Percentiles rank a stretch among this genome's conserved stretches.
phyloP scores from a whole-genome alignment of 1,140 invertebrate genomes.

The Sitophilus oryzae region DNA sequence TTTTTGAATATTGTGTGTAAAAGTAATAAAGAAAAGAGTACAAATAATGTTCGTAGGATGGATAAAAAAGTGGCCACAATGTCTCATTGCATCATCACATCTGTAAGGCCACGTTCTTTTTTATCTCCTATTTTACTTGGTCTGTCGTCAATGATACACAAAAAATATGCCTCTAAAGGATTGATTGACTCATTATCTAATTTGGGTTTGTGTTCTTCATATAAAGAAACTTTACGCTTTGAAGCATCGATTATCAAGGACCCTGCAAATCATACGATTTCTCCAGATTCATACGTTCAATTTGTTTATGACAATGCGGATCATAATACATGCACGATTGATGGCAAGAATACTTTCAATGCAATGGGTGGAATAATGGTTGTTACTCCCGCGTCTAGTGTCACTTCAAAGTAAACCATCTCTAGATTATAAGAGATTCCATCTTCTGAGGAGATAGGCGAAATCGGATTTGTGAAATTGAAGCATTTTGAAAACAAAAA shows the following conservation, averaged over 20 bases:
- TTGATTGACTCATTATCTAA: conserved; percentile 14
- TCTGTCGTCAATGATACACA: conserved; percentile 15
- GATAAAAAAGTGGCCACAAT: conserved; percentile 15
- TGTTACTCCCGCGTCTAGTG: conserved; percentile 1
- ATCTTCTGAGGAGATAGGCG: conserved; percentile 5
- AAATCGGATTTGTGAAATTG: conserved; percentile 8
- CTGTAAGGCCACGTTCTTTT: conserved; percentile 17
- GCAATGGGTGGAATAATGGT: conserved; percentile 13
- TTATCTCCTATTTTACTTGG: conserved; percentile 21
- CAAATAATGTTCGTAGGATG: conserved; percentile 1
- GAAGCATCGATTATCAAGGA: conserved; percentile 14
- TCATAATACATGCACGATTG: conserved; percentile 9
- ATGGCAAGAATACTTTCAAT: conserved; percentile 13
- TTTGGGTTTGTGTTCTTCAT: conserved; percentile 15
- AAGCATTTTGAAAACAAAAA: conserved; percentile 14
- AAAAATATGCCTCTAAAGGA: conserved; percentile 14
- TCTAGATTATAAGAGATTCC: conserved; percentile 7
- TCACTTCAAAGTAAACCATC: conserved; percentile 5
- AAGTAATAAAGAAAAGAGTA: conserved; percentile 2
- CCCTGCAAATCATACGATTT: conserved; percentile 7
- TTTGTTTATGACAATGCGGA: conserved; percentile 7
- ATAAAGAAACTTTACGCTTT: conserved; percentile 18
- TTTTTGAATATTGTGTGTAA: conserved; percentile 1
- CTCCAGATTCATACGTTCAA: conserved; percentile 9
- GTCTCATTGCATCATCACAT: conserved; percentile 13